phyloP scores from a whole-genome alignment of 23 tunicate genomes.

The Phallusia fumigata region DNA sequence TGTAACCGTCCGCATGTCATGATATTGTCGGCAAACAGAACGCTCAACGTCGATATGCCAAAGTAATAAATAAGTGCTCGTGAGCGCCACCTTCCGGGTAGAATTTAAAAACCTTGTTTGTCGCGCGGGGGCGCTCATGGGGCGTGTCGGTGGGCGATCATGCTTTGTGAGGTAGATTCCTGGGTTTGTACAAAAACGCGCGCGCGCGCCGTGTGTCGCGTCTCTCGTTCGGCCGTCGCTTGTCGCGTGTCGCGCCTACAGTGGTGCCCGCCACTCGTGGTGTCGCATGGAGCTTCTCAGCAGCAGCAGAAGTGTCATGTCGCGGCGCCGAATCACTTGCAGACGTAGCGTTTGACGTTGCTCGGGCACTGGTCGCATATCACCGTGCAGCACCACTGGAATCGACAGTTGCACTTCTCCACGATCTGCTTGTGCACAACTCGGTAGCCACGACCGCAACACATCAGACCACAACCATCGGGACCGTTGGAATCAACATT shows the following conservation, averaged over 20 bases:
- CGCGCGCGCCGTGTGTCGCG: no score
- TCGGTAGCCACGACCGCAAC: neutral
- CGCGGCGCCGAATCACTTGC: no score
- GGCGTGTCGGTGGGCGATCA: neutral
- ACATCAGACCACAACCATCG: neutral
- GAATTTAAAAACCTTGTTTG: neutral
- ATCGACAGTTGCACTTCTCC: constrained; percentile 85
- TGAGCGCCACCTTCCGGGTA: neutral
- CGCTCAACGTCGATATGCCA: no score
- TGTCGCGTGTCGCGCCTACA: neutral
- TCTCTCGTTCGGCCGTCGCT: no score
- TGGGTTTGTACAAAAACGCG: constrained; percentile 9
- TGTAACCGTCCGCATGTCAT: no score
- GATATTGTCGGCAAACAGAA: no score
- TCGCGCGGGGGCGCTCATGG: neutral
- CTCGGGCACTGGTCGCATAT: constrained; percentile 61
- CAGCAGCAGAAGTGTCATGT: no score
- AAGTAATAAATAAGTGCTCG: constrained; percentile 1
- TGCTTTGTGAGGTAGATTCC: neutral
- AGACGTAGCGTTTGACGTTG: constrained; percentile 52
- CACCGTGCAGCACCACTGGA: constrained; percentile 95
- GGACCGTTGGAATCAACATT: neutral
- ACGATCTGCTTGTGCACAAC: constrained; percentile 29
- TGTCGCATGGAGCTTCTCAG: no score
- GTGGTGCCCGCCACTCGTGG: neutral